A percentile compares a stretch with the other conserved stretches of the same genome.
Conservation (phyloP, 2,113 vertebrate species). For the Noturus placidus region DNA sequence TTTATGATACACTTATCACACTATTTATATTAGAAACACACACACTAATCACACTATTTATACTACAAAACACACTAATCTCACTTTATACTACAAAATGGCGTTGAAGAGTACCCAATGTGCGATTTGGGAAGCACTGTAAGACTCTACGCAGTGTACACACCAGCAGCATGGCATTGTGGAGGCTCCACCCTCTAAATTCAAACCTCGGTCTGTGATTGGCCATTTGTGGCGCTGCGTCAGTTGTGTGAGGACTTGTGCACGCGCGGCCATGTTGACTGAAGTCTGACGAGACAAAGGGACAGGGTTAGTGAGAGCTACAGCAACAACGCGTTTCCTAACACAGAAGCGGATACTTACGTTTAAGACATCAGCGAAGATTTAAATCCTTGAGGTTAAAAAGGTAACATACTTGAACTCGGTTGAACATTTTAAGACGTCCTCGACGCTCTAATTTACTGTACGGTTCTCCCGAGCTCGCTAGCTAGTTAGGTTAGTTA, state of each 20-base stretch:
- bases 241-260: slow-evolving; percentile 12
- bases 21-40: too few relatives aligned
- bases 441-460: neutral
- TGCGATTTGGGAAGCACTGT: too few relatives aligned
- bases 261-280: slow-evolving; percentile 48
- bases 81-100: too few relatives aligned
- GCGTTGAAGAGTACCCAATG: too few relatives aligned
- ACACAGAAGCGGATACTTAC: slow-evolving; percentile 1
- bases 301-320: slow-evolving; percentile 10
- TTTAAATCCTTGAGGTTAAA: slow-evolving; percentile 17
- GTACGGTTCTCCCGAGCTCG: neutral
- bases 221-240: slow-evolving; percentile 48
- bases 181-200: slow-evolving; percentile 17
- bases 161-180: neutral
- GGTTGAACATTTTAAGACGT: neutral
- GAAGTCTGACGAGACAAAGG: slow-evolving; percentile 49
- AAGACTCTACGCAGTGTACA: neutral
- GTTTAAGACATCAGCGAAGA: slow-evolving; percentile 12
- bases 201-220: slow-evolving; percentile 61
- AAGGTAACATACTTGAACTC: slow-evolving; percentile 33
- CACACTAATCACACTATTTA: too few relatives aligned
- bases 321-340: slow-evolving; percentile 24
- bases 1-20: too few relatives aligned
- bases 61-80: too few relatives aligned
- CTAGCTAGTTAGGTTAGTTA: neutral